phyloP scores from a whole-genome alignment of 2,888 invertebrate genomes.

The Liodrosophila aerea region DNA sequence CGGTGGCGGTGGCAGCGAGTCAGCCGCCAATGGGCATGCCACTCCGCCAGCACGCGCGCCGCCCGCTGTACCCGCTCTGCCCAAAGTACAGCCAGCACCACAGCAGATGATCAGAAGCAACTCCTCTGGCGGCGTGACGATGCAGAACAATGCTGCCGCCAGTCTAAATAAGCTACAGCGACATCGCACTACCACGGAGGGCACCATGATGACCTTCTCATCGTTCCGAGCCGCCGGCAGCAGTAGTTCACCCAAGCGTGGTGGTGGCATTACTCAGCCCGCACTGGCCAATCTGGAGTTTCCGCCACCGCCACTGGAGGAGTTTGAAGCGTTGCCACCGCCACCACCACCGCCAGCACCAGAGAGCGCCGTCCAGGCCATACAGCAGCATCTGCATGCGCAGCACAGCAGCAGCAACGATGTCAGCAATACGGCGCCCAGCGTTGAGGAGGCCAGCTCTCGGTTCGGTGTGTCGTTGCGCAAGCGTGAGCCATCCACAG shows the following conservation, averaged over 20 bases:
- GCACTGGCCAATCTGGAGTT: slow-evolving; percentile 92
- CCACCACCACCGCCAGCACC: slow-evolving; percentile 75
- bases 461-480: slow-evolving; percentile 88
- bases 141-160: slow-evolving; percentile 86
- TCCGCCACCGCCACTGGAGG: slow-evolving; percentile 92
- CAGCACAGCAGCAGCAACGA: slow-evolving; percentile 82
- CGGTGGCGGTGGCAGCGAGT: slow-evolving; percentile 21
- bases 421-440: slow-evolving; percentile 86
- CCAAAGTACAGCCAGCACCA: slow-evolving; percentile 44
- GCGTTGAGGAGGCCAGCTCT: slow-evolving; percentile 88
- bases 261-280: slow-evolving; percentile 84
- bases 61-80: slow-evolving; percentile 14
- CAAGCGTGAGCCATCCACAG: slow-evolving; percentile 86
- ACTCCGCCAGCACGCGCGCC: slow-evolving; percentile 44
- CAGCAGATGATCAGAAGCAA: slow-evolving; percentile 94
- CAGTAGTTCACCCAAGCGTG: slow-evolving; percentile 88
- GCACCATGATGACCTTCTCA: slow-evolving; percentile 82
- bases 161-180: slow-evolving; percentile 84
- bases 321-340: slow-evolving; percentile 82
- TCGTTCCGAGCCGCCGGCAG: slow-evolving; percentile 85
- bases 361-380: slow-evolving; percentile 59
- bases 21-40: slow-evolving; percentile 48
- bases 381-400: slow-evolving; percentile 61
- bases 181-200: slow-evolving; percentile 84
- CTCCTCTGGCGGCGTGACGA: slow-evolving; percentile 91